Evolutionary conservation across 2,113 vertebrate species (phyloP).

Genomic region (Dipodomys stephensi): DNA sequence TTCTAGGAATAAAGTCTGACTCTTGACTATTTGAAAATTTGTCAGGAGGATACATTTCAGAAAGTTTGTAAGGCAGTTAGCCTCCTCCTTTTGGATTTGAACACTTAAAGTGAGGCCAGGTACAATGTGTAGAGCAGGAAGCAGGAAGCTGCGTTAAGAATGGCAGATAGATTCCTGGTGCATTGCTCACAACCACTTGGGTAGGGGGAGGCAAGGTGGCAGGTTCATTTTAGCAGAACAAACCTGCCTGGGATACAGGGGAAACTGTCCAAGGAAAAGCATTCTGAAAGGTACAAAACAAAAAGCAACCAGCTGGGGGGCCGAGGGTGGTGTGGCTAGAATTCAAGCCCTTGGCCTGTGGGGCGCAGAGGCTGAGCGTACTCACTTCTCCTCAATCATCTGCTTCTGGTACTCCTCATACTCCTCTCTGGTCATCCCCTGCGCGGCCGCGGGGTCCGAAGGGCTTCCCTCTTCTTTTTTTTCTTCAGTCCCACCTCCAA

Average conservation of each 20-base stretch:
- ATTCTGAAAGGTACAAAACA: neutral
- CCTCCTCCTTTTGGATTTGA: neutral
- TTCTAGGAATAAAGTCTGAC: neutral
- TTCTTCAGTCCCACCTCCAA: conserved; percentile 93
- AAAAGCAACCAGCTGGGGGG: neutral
- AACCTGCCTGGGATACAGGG: neutral
- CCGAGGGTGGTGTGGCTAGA: accelerated
- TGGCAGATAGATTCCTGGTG: too few species aligned
- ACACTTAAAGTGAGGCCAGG: neutral
- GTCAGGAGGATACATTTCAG: neutral
- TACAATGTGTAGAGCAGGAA: neutral
- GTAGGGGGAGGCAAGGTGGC: neutral
- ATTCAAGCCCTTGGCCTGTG: neutral
- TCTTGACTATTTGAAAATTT: neutral
- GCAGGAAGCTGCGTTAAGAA: neutral
- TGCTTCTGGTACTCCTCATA: conserved; percentile 99
- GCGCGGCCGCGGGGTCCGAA: conserved; percentile 93
- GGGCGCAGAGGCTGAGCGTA: conserved; percentile 76
- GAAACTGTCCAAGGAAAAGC: neutral
- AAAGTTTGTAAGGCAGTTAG: neutral
- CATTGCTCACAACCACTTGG: neutral
- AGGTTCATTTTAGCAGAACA: neutral
- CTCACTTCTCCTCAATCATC: conserved; percentile 99
- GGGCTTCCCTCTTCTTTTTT: conserved; percentile 92
- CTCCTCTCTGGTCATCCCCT: conserved; percentile 97